Base-by-base conservation (phyloP, 2,113 vertebrate genomes). In the Sisor rabdophorus region DNA sequence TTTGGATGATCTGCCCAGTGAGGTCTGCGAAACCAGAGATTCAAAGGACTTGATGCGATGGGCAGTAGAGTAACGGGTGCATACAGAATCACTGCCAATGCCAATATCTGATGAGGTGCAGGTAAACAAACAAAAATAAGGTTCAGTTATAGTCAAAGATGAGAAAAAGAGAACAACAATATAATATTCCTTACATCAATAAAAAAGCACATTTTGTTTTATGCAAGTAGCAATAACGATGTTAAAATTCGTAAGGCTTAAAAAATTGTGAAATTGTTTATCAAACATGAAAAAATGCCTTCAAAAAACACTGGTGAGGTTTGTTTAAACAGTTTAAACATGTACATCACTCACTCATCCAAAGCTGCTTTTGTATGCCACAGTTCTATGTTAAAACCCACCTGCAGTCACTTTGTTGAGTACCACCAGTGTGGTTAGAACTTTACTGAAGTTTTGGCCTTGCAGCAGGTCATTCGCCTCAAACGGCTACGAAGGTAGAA, bases 351-450 rank as follows among this genome's bases (percentile, higher is more conserved):
- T 17, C 32, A 68, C 44, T 19, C 26, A 13, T 61, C 6, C 7
- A 71, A 70, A 32, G 26, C 12, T 64, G 54, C 22, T 53, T 36
- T 40, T n/a, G 24, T 71, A 7, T 40, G 15, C 53, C 60, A 22
- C 8, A 59, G 16, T 60, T 16, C n/a, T 55, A 15, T 16, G 17
- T 50, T 22, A 30, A n/a, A 54, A 87, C 93, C 91, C 79, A 98
- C 97, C 97, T 93, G 97, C 96, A 75, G 97, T 99, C 69, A 95
- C 96, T 91, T 98, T 98, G 90, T 98, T 99, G 84, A 99, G 92
- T 68, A 95, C 90, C 78, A 99, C 96, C 32, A 99, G 92, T 81
- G 94, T 95, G 85, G 90, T 96, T 82, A 99, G 93, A 89, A 99
- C 95, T 91, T 95, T 97, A 83, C 87, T 93, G 89, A 99, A 96